Evolutionary conservation across 2,888 invertebrate species (phyloP), one percentile per base, ranked within the genome.

Genomic region (Lumbricus terrestris): DNA sequence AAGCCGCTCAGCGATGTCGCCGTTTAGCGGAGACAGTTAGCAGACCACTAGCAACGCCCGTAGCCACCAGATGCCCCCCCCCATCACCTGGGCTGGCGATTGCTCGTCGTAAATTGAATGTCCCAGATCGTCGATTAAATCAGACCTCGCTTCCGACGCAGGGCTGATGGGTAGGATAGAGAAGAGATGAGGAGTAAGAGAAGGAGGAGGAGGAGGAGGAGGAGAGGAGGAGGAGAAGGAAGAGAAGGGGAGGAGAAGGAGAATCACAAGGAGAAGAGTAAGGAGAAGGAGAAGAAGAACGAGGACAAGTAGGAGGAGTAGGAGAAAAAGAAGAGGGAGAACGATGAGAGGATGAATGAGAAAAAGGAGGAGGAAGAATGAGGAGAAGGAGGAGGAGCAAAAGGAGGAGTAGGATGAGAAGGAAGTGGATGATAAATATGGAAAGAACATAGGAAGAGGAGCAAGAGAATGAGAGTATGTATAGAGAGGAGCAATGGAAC

Each of bases 11-110:
- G 34, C 37, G 85, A 18, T 15, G 85, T n/a, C 34, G 34, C 85
- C 85, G 85, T 85, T 85, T 85, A 85, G 85, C 85, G 85, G 85
- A 69, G 85, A 85, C 85, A 85, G 85, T 35, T 37, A 34, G 85
- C 85, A 85, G 85, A 85, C 23, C 37, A 34, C 85, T 85, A 37
- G 85, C 37, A 35, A 85, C 85, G 69, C 29, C 54, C 47, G 47
- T 47, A 47, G 20, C 18, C 34, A 35, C 40, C 38, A n/a, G n/a
- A n/a, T n/a, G 38, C 13, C 13, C 8, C 38, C 42, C 47, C 47
- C 47, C 47, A 35, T 29, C 35, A 20, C 8, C 35, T 13, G 85
- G 34, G 20, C 35, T 85, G 20, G 85, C n/a, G 11, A 34, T 16
- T 29, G 85, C 34, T 34, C 35, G 85, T 16, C 35, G 85, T 85